Evolutionary conservation across 2,888 invertebrate genomes (phyloP).

Genomic region (Sinopyrophorus schimmeli): DNA sequence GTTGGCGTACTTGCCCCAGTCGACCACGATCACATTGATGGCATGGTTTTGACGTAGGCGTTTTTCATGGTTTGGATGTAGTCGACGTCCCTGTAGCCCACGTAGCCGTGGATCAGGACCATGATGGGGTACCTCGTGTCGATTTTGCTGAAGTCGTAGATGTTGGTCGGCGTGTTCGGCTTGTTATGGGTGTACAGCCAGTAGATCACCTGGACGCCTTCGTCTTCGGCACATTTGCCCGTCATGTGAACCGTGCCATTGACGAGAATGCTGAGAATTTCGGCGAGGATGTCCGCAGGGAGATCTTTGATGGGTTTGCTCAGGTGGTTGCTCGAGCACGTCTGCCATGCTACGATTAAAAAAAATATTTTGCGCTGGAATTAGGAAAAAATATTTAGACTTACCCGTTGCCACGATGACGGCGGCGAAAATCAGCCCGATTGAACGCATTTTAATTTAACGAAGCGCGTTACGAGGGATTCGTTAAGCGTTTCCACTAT

Average conservation of each 20-base stretch:
- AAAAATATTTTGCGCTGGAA: too few species aligned
- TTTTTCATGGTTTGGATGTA: too few species aligned
- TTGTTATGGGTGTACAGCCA: conserved; percentile 4
- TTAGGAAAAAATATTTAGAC: too few species aligned
- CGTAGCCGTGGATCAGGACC: conserved; percentile 3
- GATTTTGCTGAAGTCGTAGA: neutral
- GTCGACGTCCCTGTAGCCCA: neutral
- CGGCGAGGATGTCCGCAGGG: neutral
- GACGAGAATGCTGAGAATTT: conserved; percentile 6
- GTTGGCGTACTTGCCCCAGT: conserved; percentile 2
- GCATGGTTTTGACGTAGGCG: conserved; percentile 1
- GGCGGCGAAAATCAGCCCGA: too few species aligned
- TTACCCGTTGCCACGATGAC: too few species aligned
- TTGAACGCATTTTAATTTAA: too few species aligned
- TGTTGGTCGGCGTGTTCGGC: neutral
- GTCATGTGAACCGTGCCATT: conserved; percentile 2
- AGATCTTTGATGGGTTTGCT: too few species aligned
- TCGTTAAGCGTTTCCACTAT: too few species aligned
- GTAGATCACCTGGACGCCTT: neutral
- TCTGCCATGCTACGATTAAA: too few species aligned
- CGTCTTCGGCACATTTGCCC: conserved; percentile 2
- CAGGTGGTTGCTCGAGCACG: too few species aligned
- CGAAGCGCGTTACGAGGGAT: too few species aligned
- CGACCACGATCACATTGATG: conserved; percentile 7
- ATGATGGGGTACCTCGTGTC: neutral